phyloP scores from a whole-genome alignment of 2,113 vertebrate species.

The Chaetodon trifascialis region DNA sequence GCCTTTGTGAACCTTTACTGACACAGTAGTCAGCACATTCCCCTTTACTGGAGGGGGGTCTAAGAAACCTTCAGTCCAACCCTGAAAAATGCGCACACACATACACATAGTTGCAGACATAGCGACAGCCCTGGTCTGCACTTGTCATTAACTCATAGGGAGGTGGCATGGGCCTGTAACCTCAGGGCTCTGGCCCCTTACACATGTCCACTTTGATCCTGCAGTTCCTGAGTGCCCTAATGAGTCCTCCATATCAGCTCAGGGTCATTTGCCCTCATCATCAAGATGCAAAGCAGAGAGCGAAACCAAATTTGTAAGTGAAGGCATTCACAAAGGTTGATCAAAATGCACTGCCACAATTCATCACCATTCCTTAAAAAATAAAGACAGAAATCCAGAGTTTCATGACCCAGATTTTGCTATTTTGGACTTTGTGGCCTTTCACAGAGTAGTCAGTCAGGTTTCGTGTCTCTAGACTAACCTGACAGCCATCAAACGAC shows the following conservation, averaged over 20 bases:
- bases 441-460: constrained; percentile 5
- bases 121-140: constrained; percentile 24
- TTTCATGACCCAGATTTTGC: not conserved
- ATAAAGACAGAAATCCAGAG: not conserved
- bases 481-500: constrained; percentile 7
- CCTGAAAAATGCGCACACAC: constrained; percentile 6
- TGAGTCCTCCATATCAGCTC: constrained; percentile 58
- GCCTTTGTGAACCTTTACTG: constrained; percentile 20
- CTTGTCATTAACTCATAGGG: constrained; percentile 51
- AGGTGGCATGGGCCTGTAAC: constrained; percentile 46
- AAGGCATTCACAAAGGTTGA: constrained; percentile 2
- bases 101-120: constrained; percentile 11
- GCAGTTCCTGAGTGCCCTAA: constrained; percentile 43
- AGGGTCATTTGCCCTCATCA: constrained; percentile 43
- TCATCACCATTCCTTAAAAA: constrained; percentile 1
- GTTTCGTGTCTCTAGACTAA: not conserved
- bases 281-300: constrained; percentile 21
- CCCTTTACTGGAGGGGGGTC: constrained; percentile 11
- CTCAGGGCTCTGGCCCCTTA: constrained; percentile 43
- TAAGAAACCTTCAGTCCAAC: constrained; percentile 2
- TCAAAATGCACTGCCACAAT: not conserved
- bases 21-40: constrained; percentile 28
- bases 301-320: not conserved
- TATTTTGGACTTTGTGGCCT: constrained; percentile 14
- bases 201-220: constrained; percentile 59